A percentile compares a stretch with the other conserved stretches of the same genome.
phyloP scores from a whole-genome alignment of 2,113 vertebrate species.

The Spheniscus mendiculus region DNA sequence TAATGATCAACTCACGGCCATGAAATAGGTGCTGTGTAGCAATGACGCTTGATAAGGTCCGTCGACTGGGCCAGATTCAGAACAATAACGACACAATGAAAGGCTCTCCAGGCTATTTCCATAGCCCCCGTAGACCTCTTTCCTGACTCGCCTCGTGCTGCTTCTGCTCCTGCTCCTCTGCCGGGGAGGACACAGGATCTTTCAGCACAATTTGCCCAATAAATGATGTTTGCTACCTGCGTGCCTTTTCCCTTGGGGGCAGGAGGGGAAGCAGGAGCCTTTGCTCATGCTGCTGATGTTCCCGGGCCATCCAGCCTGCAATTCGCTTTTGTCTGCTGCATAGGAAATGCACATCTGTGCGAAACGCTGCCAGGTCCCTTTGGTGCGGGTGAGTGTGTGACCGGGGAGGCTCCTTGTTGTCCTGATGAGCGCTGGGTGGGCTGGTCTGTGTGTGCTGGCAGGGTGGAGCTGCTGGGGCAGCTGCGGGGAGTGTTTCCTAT shows the following conservation, averaged over 20 bases:
- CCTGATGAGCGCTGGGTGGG: not conserved
- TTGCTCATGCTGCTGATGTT: not conserved
- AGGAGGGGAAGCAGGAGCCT: not conserved
- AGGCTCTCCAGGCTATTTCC: not conserved
- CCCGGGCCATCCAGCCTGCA: not conserved
- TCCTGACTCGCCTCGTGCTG: accelerated
- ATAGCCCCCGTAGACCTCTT: not conserved
- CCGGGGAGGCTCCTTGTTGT: not conserved
- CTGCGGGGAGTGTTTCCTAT: not conserved
- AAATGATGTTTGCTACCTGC: not conserved
- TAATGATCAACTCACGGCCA: not conserved
- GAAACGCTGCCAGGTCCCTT: not conserved
- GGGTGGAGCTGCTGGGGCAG: not conserved
- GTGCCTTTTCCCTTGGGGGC: not conserved
- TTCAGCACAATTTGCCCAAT: not conserved
- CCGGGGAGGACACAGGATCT: not conserved
- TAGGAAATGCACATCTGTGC: not conserved
- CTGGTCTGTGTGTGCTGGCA: not conserved
- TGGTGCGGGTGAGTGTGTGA: not conserved
- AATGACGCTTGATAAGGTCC: not conserved
- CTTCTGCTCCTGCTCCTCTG: not conserved
- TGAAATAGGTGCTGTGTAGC: not conserved
- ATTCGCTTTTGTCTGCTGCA: accelerated
- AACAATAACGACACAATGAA: not conserved
- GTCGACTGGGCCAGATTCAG: not conserved